Evolutionary conservation across 2,113 vertebrate genomes (phyloP).

Genomic region (Ivindomyrus marchei): DNA sequence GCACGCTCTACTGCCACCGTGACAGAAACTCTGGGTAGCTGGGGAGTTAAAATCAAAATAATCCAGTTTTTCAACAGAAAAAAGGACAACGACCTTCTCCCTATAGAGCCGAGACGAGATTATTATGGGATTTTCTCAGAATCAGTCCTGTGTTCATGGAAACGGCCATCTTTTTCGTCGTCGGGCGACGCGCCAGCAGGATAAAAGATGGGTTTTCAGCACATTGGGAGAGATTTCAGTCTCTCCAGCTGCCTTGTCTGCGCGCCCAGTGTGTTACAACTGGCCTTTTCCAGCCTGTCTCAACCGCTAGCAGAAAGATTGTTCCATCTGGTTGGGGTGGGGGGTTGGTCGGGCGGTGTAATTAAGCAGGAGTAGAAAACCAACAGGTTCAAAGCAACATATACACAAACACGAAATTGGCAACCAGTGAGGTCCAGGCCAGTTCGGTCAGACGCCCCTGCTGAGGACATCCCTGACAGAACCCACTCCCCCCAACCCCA

Average conservation of each 20-base stretch:
- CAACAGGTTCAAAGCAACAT: background rate
- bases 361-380: constrained; percentile 2
- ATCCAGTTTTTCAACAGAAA: background rate
- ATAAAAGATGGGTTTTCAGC: constrained; percentile 30
- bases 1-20: background rate
- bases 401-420: constrained; percentile 16
- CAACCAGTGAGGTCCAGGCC: constrained; percentile 25
- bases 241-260: constrained; percentile 1
- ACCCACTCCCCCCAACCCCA: constrained; percentile 3
- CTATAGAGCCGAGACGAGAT: background rate
- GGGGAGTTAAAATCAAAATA: background rate
- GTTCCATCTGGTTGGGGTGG: background rate
- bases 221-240: constrained; percentile 14
- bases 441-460: constrained; percentile 5
- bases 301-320: constrained; percentile 11
- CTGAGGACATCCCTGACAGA: constrained; percentile 15
- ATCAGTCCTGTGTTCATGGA: constrained; percentile 23
- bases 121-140: constrained; percentile 25
- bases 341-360: background rate
- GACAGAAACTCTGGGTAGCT: background rate
- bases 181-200: constrained; percentile 11
- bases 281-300: constrained; percentile 31
- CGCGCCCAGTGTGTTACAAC: constrained; percentile 14
- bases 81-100: background rate
- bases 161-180: constrained; percentile 24